Conservation (phyloP, 2,888 invertebrate genomes). For the Macrosiphum euphorbiae region DNA sequence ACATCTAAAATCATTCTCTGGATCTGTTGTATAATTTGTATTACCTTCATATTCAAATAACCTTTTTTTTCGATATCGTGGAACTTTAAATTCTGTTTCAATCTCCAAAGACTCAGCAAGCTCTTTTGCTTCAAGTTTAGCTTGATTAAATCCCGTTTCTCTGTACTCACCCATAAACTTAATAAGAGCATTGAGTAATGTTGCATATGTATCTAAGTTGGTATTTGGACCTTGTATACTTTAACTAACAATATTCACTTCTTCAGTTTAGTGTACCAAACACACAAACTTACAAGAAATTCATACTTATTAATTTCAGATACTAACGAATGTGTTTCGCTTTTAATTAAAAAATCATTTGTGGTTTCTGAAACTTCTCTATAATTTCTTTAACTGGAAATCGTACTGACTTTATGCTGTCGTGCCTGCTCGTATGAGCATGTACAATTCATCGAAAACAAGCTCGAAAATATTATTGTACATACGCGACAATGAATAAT, state of each 20-base stretch:
- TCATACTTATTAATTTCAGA: too few relatives aligned
- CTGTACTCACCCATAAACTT: background rate
- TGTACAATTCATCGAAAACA: too few relatives aligned
- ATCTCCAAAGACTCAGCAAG: background rate
- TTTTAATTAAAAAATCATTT: too few relatives aligned
- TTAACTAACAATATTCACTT: too few relatives aligned
- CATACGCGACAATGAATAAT: background rate
- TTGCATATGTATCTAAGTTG: too few relatives aligned
- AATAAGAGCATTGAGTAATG: too few relatives aligned
- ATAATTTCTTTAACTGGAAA: constrained; percentile 37
- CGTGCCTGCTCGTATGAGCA: background rate
- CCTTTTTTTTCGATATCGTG: constrained; percentile 19
- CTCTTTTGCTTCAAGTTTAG: constrained; percentile 23
- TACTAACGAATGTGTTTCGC: too few relatives aligned
- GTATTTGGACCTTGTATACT: too few relatives aligned
- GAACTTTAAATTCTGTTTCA: constrained; percentile 11
- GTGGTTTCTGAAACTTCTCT: constrained; percentile 30
- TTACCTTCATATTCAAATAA: constrained; percentile 17
- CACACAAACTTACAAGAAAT: too few relatives aligned
- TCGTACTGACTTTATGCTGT: background rate
- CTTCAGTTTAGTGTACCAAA: too few relatives aligned
- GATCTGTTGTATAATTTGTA: constrained; percentile 15
- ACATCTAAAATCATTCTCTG: constrained; percentile 9
- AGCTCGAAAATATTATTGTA: too few relatives aligned
- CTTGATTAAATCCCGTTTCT: constrained; percentile 24